Evolutionary conservation across 2,113 vertebrate species (phyloP).

Genomic region (Rhea pennata): DNA sequence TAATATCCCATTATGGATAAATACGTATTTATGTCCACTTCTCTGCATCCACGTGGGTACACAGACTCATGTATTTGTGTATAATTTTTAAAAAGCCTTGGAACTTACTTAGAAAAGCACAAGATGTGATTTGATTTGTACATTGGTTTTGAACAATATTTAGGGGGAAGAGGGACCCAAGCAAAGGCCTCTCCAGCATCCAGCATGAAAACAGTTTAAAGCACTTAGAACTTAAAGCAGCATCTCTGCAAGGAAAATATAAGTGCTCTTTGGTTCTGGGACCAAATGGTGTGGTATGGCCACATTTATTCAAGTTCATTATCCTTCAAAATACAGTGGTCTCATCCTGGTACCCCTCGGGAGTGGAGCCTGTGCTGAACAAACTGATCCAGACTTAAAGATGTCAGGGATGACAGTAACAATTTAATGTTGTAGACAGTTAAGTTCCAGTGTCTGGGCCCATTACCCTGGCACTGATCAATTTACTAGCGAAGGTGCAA

Average conservation of each 20-base stretch:
- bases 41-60: background rate
- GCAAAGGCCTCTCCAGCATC: background rate
- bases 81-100: background rate
- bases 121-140: background rate
- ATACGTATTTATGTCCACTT: background rate
- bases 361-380: background rate
- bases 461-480: background rate
- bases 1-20: background rate
- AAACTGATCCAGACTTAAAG: background rate
- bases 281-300: no score
- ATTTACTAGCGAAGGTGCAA: background rate
- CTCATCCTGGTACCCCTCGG: background rate
- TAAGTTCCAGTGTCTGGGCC: background rate
- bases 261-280: background rate
- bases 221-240: background rate
- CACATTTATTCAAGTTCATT: background rate
- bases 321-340: background rate
- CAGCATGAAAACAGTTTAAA: background rate
- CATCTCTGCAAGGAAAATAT: background rate
- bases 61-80: background rate
- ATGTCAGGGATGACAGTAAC: background rate
- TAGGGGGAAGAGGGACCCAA: background rate
- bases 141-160: rapidly evolving
- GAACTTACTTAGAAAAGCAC: background rate
- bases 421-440: background rate